Evolutionary conservation across 2,113 vertebrate genomes (phyloP).

Genomic region (Pseudorasbora parva): DNA sequence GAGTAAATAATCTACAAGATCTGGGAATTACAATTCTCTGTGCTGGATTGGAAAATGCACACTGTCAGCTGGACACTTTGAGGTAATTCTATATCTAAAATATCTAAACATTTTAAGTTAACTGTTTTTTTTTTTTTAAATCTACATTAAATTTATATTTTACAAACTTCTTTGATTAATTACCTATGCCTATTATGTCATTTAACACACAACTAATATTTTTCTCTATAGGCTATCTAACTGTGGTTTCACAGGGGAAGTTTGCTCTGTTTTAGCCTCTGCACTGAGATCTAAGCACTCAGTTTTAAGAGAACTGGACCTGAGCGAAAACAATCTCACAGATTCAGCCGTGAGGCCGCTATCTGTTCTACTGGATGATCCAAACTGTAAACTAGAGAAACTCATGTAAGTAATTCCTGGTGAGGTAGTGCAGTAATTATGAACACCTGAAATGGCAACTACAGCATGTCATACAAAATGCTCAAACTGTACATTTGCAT

Average conservation of each 20-base stretch:
- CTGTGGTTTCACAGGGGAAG: constrained; percentile 41
- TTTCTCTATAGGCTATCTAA: constrained; percentile 36
- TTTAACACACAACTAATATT: not conserved
- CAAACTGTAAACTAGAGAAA: constrained; percentile 32
- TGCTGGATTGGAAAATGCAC: constrained; percentile 23
- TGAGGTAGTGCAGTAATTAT: not conserved
- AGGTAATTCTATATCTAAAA: constrained; percentile 22
- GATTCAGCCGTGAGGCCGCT: constrained; percentile 38
- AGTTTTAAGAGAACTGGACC: constrained; percentile 47
- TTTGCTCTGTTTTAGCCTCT: constrained; percentile 31
- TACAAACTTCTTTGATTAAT: not conserved
- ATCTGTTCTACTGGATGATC: constrained; percentile 29
- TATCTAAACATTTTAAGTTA: too few species aligned
- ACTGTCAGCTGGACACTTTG: constrained; percentile 38
- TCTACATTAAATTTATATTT: not conserved
- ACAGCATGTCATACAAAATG: not conserved
- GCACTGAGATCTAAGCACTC: constrained; percentile 6
- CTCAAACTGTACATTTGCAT: not conserved
- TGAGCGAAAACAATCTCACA: constrained; percentile 49
- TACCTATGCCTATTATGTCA: not conserved
- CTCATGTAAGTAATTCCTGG: constrained; percentile 34
- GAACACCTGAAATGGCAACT: not conserved
- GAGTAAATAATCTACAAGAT: constrained; percentile 49
- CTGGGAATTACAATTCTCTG: constrained; percentile 44
- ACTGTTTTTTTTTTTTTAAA: too few species aligned